Conservation (phyloP, 2,888 invertebrate genomes). For the Chrysolina haemoptera region DNA sequence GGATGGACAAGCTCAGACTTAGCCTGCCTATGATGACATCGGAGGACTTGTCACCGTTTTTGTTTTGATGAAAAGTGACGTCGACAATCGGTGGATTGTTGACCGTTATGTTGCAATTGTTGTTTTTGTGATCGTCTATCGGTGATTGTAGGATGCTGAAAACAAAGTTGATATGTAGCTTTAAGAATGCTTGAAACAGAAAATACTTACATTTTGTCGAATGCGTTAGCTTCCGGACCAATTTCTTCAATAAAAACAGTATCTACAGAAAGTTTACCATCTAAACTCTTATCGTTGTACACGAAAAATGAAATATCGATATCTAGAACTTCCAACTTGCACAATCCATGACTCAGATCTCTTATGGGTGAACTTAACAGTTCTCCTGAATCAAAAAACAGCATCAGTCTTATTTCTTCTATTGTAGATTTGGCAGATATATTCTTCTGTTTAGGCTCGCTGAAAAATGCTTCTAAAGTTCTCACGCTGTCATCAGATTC, state of each 20-base stretch:
- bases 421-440: slow-evolving; percentile 75
- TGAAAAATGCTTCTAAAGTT: slow-evolving; percentile 82
- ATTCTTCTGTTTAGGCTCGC: slow-evolving; percentile 77
- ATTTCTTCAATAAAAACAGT: slow-evolving; percentile 81
- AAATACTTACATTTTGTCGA: slow-evolving; percentile 73
- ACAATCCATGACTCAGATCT: slow-evolving; percentile 80
- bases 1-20: slow-evolving; percentile 80
- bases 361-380: slow-evolving; percentile 82
- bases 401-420: slow-evolving; percentile 80
- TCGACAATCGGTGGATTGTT: slow-evolving; percentile 83
- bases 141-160: slow-evolving; percentile 80
- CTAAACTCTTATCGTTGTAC: slow-evolving; percentile 79
- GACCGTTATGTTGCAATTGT: slow-evolving; percentile 72
- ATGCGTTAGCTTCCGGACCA: slow-evolving; percentile 76
- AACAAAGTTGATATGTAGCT: slow-evolving; percentile 1
- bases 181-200: background rate
- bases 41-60: slow-evolving; percentile 75
- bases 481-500: slow-evolving; percentile 71
- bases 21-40: slow-evolving; percentile 83
- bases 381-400: slow-evolving; percentile 84
- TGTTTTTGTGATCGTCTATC: slow-evolving; percentile 73
- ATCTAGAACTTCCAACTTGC: slow-evolving; percentile 80
- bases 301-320: slow-evolving; percentile 76
- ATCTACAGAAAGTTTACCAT: slow-evolving; percentile 80
- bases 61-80: slow-evolving; percentile 76